Conservation (phyloP, 1,140 invertebrate species). For the Trialeurodes vaporariorum region DNA sequence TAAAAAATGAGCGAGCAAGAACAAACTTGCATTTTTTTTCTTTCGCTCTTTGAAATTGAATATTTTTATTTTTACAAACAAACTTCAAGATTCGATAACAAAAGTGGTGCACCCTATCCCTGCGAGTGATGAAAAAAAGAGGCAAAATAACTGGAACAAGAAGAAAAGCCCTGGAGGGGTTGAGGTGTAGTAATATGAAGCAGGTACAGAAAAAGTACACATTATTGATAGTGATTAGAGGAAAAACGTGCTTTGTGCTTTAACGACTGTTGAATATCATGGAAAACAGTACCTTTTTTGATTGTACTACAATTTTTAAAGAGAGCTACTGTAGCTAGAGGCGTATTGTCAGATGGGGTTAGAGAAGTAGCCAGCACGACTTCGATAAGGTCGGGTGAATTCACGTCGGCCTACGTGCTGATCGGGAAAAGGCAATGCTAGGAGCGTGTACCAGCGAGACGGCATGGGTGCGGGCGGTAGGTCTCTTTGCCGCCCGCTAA, state of each 20-base stretch:
- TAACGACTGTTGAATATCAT: background rate
- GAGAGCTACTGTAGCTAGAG: slow-evolving; percentile 9
- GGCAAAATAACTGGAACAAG: too few species aligned
- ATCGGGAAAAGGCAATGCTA: slow-evolving; percentile 81
- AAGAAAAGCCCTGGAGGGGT: too few species aligned
- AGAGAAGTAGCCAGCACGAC: slow-evolving; percentile 73
- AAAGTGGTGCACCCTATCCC: too few species aligned
- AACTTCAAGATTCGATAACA: too few species aligned
- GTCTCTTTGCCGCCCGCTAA: slow-evolving; percentile 26
- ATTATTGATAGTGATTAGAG: too few species aligned
- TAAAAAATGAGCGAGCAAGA: too few species aligned
- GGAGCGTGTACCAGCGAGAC: slow-evolving; percentile 74
- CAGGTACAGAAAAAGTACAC: too few species aligned
- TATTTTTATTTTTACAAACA: too few species aligned
- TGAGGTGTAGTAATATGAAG: too few species aligned
- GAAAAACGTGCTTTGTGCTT: background rate
- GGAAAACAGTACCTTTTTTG: background rate
- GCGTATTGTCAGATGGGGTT: slow-evolving; percentile 38
- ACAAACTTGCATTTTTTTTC: too few species aligned
- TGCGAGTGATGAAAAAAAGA: too few species aligned
- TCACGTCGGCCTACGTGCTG: slow-evolving; percentile 76
- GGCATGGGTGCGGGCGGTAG: slow-evolving; percentile 41
- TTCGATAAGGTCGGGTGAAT: slow-evolving; percentile 59
- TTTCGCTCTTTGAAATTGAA: too few species aligned
- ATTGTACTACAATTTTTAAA: background rate